Evolutionary conservation across 2,797 vertebrate genomes (phyloP), one percentile per base, ranked within the genome.

Genomic region (Typhlichthys subterraneus): DNA sequence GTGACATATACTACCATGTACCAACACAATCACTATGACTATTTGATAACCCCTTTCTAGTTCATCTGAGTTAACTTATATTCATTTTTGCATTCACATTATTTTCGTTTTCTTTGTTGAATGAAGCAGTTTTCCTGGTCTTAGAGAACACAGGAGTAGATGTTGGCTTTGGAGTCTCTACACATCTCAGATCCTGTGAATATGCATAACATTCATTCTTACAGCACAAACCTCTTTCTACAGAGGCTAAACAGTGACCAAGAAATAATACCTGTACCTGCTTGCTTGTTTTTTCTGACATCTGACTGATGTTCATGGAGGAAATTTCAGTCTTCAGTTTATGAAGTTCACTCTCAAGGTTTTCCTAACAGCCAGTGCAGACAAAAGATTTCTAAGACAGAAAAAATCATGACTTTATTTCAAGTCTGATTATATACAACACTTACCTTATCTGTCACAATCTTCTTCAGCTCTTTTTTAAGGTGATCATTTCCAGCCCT

Each of bases 391-490:
- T 72, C 0, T 57, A 5, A 65, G 14, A 53, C 4, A 51, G 50
- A 66, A 13, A 57, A 53, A 62, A 53, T 11, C 8, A 9, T 1
- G 29, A 53, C 2, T 11, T 46, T 12, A 6, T 29, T 48, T 48
- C 8, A 57, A 62, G 67, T 1, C 5, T 51, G 64, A 53, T 5
- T 13, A 17, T 38, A 57, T 31, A 13, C 2, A 65, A 53, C 64
- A 12, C 68, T 62, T 82, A 96, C 96, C 85, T 91, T 96, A 66
- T 93, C 87, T 88, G 82, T 83, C 59, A 56, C 92, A 88, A 91
- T 86, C 67, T 71, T 77, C 77, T 91, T 85, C 83, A 96, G 86
- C 56, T 95, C 83, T 59, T 93, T 87, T 76, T 91, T 94, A 61
- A 96, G 75, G 61, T 84, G 77, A 0, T 73, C 79, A 77, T 93